Evolutionary conservation across 2,113 vertebrate genomes (phyloP).

Genomic region (Ciconia boyciana): DNA sequence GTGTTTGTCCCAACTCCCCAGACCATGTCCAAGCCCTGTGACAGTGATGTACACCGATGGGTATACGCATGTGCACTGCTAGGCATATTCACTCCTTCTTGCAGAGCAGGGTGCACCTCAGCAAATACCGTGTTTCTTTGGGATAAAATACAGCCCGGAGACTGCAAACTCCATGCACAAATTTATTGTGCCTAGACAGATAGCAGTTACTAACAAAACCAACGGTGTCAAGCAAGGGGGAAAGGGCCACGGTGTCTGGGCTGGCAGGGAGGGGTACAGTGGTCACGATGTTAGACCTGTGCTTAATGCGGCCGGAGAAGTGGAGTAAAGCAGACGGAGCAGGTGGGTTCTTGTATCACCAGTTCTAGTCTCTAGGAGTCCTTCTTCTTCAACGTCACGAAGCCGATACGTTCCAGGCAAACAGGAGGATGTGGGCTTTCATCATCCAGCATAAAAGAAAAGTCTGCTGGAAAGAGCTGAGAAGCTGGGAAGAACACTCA

Average conservation of each 20-base stretch:
- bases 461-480: not conserved
- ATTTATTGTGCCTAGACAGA: not conserved
- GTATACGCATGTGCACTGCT: fast-evolving
- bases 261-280: not conserved
- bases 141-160: not conserved
- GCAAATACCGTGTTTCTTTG: not conserved
- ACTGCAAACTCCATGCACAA: not conserved
- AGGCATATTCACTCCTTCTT: not conserved
- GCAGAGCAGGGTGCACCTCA: not conserved
- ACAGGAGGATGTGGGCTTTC: fast-evolving
- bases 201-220: not conserved
- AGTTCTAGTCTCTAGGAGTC: not conserved
- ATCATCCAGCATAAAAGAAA: not conserved
- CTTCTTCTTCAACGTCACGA: not conserved
- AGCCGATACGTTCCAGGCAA: not conserved
- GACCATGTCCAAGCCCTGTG: not conserved
- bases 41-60: too few species aligned
- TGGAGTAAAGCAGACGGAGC: not conserved
- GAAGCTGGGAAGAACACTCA: not conserved
- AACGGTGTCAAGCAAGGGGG: not conserved
- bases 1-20: not conserved
- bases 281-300: not conserved
- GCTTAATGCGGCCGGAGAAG: not conserved
- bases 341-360: not conserved
- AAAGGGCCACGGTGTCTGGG: not conserved